phyloP scores from a whole-genome alignment of 92 coral and sea anemone species.

The Parazoanthus atlanticus region DNA sequence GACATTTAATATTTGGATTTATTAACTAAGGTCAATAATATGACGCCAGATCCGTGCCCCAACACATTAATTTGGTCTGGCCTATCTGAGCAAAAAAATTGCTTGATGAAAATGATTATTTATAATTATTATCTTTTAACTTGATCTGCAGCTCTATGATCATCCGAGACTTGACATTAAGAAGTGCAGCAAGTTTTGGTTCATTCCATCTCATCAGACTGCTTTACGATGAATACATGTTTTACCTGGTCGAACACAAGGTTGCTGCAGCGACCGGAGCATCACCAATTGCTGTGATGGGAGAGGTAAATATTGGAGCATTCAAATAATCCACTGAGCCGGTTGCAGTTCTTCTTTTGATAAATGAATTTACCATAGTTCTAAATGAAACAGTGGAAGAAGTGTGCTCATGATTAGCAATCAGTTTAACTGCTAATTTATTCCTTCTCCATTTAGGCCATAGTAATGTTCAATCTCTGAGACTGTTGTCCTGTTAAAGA shows the following conservation, averaged over 20 bases:
- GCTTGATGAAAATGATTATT: not conserved
- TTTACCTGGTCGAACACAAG: slow-evolving; percentile 96
- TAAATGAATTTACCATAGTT: too few species aligned
- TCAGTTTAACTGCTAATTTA: too few species aligned
- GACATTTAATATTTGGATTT: too few species aligned
- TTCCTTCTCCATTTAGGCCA: too few species aligned
- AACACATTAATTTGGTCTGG: too few species aligned
- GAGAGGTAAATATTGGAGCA: slow-evolving; percentile 77
- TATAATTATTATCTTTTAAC: not conserved
- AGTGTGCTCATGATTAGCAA: too few species aligned
- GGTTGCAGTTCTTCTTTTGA: not conserved
- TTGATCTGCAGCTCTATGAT: slow-evolving; percentile 87
- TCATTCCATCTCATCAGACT: slow-evolving; percentile 97
- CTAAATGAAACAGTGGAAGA: too few species aligned
- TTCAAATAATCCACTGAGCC: not conserved
- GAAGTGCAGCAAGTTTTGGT: slow-evolving; percentile 99
- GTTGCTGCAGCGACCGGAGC: slow-evolving; percentile 97
- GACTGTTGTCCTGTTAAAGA: too few species aligned
- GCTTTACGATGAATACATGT: slow-evolving; percentile 98
- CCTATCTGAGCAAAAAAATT: not conserved
- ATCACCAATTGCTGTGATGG: slow-evolving; percentile 99
- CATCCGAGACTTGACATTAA: slow-evolving; percentile 93
- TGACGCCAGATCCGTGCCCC: too few species aligned
- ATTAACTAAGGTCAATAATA: too few species aligned
- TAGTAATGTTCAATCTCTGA: too few species aligned